These are phyloP conservation scores for Drosophila neoperkinsi DNA, from an alignment of 2,888 invertebrate species.

Conservation along the genomic window DNA sequence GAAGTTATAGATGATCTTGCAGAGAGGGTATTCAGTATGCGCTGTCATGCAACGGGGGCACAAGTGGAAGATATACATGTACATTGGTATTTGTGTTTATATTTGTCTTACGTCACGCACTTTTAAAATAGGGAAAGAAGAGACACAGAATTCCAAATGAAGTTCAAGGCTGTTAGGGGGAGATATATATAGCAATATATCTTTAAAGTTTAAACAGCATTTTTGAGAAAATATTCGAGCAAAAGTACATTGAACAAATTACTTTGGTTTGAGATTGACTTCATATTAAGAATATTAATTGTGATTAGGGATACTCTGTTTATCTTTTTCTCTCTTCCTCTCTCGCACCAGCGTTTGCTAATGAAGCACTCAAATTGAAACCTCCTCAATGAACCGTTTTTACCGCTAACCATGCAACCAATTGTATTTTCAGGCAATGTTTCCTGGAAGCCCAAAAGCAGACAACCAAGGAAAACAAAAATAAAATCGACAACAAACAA, in stretches of 20 bases:
- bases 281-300: background rate
- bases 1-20: conserved; percentile 14
- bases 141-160: background rate
- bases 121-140: background rate
- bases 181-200: background rate
- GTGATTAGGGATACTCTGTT: background rate
- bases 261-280: background rate
- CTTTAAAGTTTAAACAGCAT: no score
- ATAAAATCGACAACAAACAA: conserved; percentile 5
- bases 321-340: background rate
- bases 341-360: conserved; percentile 8
- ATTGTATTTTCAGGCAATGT: conserved; percentile 36
- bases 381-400: conserved; percentile 27
- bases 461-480: conserved; percentile 1
- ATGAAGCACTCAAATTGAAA: conserved; percentile 45
- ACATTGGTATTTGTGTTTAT: background rate
- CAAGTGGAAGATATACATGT: conserved; percentile 35
- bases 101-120: conserved; percentile 25
- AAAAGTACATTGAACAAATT: background rate
- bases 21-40: conserved; percentile 41
- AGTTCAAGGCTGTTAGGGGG: conserved; percentile 30
- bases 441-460: conserved; percentile 43
- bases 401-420: conserved; percentile 31
- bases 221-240: background rate
- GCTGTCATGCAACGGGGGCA: conserved; percentile 37